Base-by-base conservation (phyloP, 2,888 invertebrate genomes). In the Creontiades dilutus region DNA sequence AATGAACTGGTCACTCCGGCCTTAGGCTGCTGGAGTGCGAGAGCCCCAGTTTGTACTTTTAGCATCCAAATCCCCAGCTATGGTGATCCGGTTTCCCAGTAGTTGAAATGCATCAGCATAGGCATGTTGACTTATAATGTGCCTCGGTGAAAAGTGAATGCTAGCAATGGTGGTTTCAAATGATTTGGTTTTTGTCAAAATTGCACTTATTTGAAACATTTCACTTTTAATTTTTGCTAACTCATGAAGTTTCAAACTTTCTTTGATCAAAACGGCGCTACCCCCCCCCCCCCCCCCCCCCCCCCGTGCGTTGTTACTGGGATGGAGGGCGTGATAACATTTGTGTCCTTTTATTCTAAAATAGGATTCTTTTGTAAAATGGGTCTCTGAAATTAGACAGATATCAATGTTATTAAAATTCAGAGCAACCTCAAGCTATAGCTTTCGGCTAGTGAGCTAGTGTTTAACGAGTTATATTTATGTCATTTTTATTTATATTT, bases 131-230 rank as follows among this genome's bases (percentile, higher is more conserved):
- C n/a, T 75, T 75, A 75, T 75, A 12, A 27, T 75, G 11, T 19
- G 75, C 75, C n/a, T 75, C 9, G 75, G 16, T 4, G 75, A 2
- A 28, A 19, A 1, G 75, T 75, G n/a, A 75, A 75, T 19, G n/a
- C 75, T 75, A 2, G 19, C 75, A 27, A 75, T 19, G 9, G 4
- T 13, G 5, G 75, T 11, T 75, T 19, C 75, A 75, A 16, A 75
- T 2, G 75, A 75, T 75, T 75, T 75, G 4, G 19, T n/a, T 75
- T 7, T 75, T 1, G n/a, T 19, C 2, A 19, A 5, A 7, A 75
- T 75, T n/a, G 75, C 75, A 75, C 75, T 9, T 1, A 3, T 75
- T 19, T 75, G 75, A 28, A 75, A 75, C 75, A 5, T 75, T 75
- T 75, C 75, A 9, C 2, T 12, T 19, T 75, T 19, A 7, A 75